These are phyloP conservation scores for Elysia crispata DNA, from an alignment of 2,888 invertebrate species.

Conservation along the genomic window DNA sequence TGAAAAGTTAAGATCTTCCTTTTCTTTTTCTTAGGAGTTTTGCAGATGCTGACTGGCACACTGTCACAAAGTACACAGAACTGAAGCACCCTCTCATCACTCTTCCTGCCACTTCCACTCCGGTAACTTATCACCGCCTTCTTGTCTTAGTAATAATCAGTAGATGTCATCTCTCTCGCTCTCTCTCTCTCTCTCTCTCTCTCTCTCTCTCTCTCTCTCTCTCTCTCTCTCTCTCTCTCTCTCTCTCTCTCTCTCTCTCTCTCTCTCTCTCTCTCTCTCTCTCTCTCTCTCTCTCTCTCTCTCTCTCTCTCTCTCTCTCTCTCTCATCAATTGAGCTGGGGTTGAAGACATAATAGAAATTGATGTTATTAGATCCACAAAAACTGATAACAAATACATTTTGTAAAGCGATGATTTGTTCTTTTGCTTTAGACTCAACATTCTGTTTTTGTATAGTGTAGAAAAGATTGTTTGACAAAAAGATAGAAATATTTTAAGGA, in stretches of 20 bases:
- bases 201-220: background rate
- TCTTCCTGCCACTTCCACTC: background rate
- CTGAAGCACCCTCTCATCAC: constrained; percentile 24
- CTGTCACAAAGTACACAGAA: constrained; percentile 32
- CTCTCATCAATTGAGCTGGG: background rate
- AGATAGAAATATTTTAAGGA: too few relatives aligned
- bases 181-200: background rate
- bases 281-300: background rate
- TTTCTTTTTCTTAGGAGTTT: constrained; percentile 12
- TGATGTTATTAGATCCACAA: too few relatives aligned
- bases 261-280: background rate
- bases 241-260: constrained; percentile 3
- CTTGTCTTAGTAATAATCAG: too few relatives aligned
- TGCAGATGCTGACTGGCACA: constrained; percentile 43
- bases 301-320: background rate
- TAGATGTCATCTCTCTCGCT: too few relatives aligned
- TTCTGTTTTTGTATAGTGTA: too few relatives aligned
- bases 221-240: constrained; percentile 1
- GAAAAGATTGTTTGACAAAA: too few relatives aligned
- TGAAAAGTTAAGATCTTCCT: background rate
- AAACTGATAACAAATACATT: too few relatives aligned
- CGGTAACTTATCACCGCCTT: background rate
- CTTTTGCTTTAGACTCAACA: too few relatives aligned
- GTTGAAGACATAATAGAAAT: too few relatives aligned
- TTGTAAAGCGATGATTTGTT: too few relatives aligned